Base-by-base conservation (phyloP, 2,888 invertebrate genomes). In the Stenoptilia bipunctidactyla region DNA sequence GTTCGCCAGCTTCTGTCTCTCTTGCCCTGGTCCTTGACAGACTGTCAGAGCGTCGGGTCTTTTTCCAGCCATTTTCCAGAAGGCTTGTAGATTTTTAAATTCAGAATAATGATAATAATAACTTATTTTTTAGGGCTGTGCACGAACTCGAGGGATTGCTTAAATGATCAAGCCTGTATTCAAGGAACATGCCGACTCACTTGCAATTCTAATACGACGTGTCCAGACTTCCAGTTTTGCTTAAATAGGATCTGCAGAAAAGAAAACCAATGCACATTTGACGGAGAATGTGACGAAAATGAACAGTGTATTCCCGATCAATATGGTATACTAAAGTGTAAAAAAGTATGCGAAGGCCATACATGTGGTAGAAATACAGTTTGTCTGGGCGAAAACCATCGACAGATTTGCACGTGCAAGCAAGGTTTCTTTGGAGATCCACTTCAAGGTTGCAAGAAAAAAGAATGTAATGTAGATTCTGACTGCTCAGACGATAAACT, bases 221-320 rank as follows among this genome's bases (percentile, higher is more conserved):
- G 96, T 53, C 93, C 95, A 1, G 91, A 94, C 46, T 92, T 90
- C 61, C 94, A 94, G 61, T 92, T 88, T 58, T 95, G 95, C 56
- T 86, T 87, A 46, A 93, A 94, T 58, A 92, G 89, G 57, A 92
- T 96, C 46, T 96, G 96, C 62, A 89, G 89, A 2, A 92, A 93
- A 74, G 93, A 94, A 72, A 74, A 92, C 13, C 88, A 91, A 48
- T 96, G 96, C 58, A 79, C 84, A 41, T 76, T 84, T 1, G 89
- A 94, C 55, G 74, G 85, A 6, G 93, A 96, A 54, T 96, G 96
- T 59, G 85, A 79, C 1, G 74, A 85, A 37, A 87, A 88, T 47
- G 93, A 95, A 65, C 89, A 88, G 55, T 96, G 96, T 58, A 60
- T 87, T 13, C 77, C 87, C 10, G 86, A 85, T 45, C 85, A 83